Evolutionary conservation across 2,797 vertebrate genomes (phyloP), one percentile per base, ranked within the genome.

Genomic region (Alexandromys oeconomus): DNA sequence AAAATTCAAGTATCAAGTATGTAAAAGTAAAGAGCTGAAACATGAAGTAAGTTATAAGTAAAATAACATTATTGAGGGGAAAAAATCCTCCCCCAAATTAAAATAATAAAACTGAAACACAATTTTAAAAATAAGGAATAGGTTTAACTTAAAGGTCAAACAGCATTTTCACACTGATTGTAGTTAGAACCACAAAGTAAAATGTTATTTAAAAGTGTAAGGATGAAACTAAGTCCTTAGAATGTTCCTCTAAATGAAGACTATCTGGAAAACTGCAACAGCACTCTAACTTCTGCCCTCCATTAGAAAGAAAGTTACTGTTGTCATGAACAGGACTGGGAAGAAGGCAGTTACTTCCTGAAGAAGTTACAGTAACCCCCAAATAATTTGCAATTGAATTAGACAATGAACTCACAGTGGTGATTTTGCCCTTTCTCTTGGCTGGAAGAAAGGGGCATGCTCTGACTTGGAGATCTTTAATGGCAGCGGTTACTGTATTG

Each of bases 371-470:
- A 27, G 48, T 71, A 82, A 91, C 77, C 40, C 11, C 2, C 82
- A 87, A 93, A 67, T 10, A 93, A 54, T 25, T 71, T 67, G 88
- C 11, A 76, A 85, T 27, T 77, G 76, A 93, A 92, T 54, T 65
- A 92, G 69, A 92, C 27, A 87, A 87, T 63, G 95, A 97, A 98
- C 98, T 98, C 95, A 99, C 99, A 76, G 99, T 99, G 96, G 99
- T 99, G 94, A 99, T 94, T 61, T 98, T 99, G 95, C 98, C 99
- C 96, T 98, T 99, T 96, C 99, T 99, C 98, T 99, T 98, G 88
- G 99, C 99, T 96, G 98, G 98, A 96, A 99, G 97, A 98, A 99
- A 99, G 3, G 99, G 99, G 93, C 99, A 99, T 0, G 99, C 99
- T 98, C 99, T 99, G 77, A 99, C 98, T 98, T 99, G 99, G 82